A percentile compares a stretch with the other conserved stretches of the same genome.
phyloP scores from a whole-genome alignment of 2,888 invertebrate genomes.

The Homarus gammarus region DNA sequence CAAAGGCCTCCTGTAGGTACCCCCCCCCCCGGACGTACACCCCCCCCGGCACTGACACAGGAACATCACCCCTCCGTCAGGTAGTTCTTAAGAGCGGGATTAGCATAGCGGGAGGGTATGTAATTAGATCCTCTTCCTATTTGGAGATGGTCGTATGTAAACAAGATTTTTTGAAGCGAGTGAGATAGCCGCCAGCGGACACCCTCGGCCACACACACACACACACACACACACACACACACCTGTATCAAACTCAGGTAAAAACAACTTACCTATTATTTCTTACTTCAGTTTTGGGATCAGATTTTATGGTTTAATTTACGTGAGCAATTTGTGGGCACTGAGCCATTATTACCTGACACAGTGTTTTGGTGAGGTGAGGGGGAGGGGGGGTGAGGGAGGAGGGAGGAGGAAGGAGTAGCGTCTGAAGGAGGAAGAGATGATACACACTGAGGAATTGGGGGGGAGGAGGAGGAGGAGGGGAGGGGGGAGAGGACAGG shows the following conservation, averaged over 20 bases:
- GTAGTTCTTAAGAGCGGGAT: not conserved
- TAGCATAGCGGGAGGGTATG: not conserved
- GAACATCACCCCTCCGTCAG: not conserved
- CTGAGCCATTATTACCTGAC: no score
- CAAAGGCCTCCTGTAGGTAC: conserved; percentile 12
- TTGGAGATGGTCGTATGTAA: conserved; percentile 27
- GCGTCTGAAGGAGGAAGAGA: no score
- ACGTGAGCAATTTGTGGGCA: no score
- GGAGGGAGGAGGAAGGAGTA: no score
- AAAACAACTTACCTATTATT: no score
- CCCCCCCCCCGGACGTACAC: not conserved
- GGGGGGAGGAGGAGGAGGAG: conserved; percentile 13
- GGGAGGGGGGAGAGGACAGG: no score
- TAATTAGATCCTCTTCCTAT: conserved; percentile 31
- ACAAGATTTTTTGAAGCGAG: conserved; percentile 19
- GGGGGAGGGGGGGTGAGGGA: no score
- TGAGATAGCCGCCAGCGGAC: not conserved
- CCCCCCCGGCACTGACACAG: not conserved
- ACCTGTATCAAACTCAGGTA: no score
- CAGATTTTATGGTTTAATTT: no score
- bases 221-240: conserved; percentile 42
- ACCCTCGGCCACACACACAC: conserved; percentile 17
- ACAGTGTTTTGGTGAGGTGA: no score
- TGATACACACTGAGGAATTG: not conserved
- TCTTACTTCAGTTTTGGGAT: no score